Conservation (phyloP, 2,113 vertebrate species). For the Cyphomyrus plagiostoma region DNA sequence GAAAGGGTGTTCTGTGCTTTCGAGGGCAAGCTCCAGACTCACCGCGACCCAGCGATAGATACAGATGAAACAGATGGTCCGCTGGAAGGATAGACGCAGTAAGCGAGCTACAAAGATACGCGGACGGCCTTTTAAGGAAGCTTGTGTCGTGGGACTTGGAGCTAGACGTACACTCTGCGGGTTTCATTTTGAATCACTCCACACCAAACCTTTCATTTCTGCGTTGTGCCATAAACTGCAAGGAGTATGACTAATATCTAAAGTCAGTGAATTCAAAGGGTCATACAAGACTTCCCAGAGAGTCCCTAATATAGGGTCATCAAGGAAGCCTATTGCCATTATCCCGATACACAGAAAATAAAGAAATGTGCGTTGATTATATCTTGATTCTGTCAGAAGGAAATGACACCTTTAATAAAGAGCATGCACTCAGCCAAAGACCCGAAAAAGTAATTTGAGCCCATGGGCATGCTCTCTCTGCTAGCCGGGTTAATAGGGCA, state of each 20-base stretch:
- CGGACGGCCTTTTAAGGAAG: background rate
- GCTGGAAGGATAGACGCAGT: background rate
- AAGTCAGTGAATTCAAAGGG: background rate
- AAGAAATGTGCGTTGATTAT: background rate
- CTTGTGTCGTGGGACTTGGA: background rate
- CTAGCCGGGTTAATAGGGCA: background rate
- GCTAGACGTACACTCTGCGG: background rate
- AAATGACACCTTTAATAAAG: background rate
- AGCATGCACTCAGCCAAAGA: background rate
- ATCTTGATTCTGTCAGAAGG: background rate
- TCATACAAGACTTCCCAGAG: background rate
- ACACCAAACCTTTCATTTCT: background rate
- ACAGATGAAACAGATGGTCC: background rate
- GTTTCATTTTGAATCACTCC: conserved; percentile 14
- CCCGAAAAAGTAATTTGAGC: background rate
- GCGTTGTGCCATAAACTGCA: background rate
- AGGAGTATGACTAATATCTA: background rate
- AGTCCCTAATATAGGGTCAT: conserved; percentile 41
- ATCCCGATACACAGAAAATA: background rate
- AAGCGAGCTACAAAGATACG: background rate
- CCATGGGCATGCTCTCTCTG: background rate
- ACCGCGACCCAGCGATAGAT: background rate
- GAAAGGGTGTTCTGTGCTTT: background rate
- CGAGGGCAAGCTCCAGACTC: background rate
- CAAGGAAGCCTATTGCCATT: conserved; percentile 37